Conservation (phyloP, 2,797 vertebrate genomes). For the Gallirallus australis region DNA sequence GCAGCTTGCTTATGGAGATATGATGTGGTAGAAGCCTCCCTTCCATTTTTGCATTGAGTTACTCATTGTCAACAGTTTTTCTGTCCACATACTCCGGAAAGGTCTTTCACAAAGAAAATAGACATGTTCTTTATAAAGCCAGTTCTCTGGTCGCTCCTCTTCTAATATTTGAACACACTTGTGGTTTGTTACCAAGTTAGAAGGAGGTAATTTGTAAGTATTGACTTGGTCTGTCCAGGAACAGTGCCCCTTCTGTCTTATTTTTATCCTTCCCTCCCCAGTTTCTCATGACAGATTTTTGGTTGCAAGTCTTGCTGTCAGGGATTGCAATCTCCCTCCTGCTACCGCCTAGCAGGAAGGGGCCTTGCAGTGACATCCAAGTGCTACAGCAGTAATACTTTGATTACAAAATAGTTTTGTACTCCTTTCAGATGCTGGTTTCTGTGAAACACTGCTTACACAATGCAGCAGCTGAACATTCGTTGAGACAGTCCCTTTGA, state of each 20-base stretch:
- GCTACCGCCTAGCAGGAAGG: background rate
- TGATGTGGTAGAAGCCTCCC: background rate
- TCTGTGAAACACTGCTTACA: background rate
- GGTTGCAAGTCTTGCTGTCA: background rate
- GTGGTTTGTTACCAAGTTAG: background rate
- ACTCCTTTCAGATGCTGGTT: background rate
- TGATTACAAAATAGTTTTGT: background rate
- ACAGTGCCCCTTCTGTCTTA: rapidly evolving
- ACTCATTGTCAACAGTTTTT: background rate
- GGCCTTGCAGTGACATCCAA: background rate
- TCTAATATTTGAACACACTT: background rate
- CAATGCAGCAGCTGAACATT: background rate
- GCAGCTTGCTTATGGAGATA: background rate
- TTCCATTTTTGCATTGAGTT: background rate
- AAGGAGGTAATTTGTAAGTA: background rate
- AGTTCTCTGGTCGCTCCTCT: background rate
- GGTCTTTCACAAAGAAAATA: background rate
- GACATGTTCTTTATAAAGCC: background rate
- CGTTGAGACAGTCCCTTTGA: background rate
- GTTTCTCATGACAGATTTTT: background rate
- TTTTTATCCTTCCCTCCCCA: background rate
- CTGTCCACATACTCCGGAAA: background rate
- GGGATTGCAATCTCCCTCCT: background rate
- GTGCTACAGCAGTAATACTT: background rate
- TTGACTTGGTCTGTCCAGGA: background rate